phyloP scores from a whole-genome alignment of 92 coral and sea anemone genomes.

The Phymanthus crucifer region DNA sequence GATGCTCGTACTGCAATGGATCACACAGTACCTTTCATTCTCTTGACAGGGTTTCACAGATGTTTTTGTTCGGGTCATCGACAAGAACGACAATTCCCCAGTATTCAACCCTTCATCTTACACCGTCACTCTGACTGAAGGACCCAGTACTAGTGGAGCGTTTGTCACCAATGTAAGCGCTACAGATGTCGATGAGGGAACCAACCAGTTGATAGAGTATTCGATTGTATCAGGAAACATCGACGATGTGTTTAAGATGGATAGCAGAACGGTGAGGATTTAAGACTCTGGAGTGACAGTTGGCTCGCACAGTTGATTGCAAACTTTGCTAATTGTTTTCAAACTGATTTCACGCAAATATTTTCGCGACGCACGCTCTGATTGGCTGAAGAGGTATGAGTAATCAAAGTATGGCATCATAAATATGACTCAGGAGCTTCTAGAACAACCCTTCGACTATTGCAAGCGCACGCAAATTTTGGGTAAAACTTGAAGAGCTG shows the following conservation, averaged over 20 bases:
- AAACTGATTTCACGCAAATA: no score
- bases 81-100: conserved; percentile 84
- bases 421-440: no score
- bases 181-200: conserved; percentile 82
- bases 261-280: conserved; percentile 61
- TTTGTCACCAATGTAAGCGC: conserved; percentile 65
- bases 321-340: background rate
- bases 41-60: conserved; percentile 55
- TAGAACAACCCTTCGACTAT: no score
- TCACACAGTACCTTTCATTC: background rate
- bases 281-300: background rate
- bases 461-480: no score
- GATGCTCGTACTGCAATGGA: background rate
- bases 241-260: conserved; percentile 67
- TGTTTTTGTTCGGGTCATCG: conserved; percentile 67
- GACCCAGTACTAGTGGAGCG: conserved; percentile 55
- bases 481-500: no score
- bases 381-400: no score
- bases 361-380: no score
- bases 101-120: conserved; percentile 61
- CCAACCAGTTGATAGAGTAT: conserved; percentile 60
- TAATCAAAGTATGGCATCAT: no score
- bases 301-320: background rate
- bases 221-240: conserved; percentile 72
- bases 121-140: conserved; percentile 62